Conservation (phyloP, 2,888 invertebrate genomes). For the Dascillus cervinus region DNA sequence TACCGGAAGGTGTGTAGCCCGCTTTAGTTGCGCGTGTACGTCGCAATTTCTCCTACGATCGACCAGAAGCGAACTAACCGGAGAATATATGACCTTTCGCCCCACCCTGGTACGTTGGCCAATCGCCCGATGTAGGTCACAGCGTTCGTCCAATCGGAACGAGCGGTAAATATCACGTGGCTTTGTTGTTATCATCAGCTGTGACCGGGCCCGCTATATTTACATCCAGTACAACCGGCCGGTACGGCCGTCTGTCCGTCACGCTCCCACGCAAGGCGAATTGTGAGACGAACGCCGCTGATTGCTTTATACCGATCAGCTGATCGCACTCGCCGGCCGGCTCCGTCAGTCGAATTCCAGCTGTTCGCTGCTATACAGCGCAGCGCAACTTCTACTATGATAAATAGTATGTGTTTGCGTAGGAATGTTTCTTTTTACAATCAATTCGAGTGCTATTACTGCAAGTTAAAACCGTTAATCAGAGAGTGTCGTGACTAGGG, state of each 20-base stretch:
- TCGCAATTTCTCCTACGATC: no score
- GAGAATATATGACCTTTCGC: slow-evolving; percentile 40
- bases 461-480: no score
- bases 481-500: no score
- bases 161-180: slow-evolving; percentile 49
- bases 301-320: slow-evolving; percentile 32
- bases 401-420: slow-evolving; percentile 36
- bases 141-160: slow-evolving; percentile 40
- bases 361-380: slow-evolving; percentile 29
- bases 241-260: slow-evolving; percentile 5
- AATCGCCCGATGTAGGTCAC: slow-evolving; percentile 54
- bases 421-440: no score
- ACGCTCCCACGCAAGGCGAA: slow-evolving; percentile 5
- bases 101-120: slow-evolving; percentile 33
- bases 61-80: slow-evolving; percentile 5
- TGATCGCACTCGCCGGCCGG: slow-evolving; percentile 39
- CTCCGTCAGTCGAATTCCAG: slow-evolving; percentile 34
- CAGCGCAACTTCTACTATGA: no score
- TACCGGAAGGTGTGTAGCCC: no score
- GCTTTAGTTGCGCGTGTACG: no score
- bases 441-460: no score
- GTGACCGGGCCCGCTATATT: slow-evolving; percentile 42
- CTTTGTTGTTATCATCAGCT: slow-evolving; percentile 65
- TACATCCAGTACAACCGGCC: slow-evolving; percentile 9
- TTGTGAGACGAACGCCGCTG: slow-evolving; percentile 22